Base-by-base conservation (phyloP, 53 echinoderm and acorn worm species). In the Apostichopus leukothele region DNA sequence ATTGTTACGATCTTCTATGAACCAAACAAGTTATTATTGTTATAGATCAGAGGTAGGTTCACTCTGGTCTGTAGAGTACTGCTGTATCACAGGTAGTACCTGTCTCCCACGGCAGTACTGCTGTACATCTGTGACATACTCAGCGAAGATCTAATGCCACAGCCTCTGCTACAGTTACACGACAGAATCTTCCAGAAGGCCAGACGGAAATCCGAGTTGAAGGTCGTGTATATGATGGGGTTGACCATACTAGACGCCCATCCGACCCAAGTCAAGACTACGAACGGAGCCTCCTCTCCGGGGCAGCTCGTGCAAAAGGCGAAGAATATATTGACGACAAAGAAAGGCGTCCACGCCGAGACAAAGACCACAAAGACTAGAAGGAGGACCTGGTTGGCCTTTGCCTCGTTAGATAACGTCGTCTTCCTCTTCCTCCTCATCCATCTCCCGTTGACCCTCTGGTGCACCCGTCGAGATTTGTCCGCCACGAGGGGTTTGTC, bases 191-290 rank as follows among this genome's bases (percentile, higher is more conserved):
- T 84, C 86, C 93, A 83, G 86, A 96, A 96, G 1, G 95, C 93
- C 22, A 59, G 68, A 53, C 93, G 88, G 68, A 95, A 96, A 3
- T 88, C 90, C 19, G 83, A 88, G 87, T 95, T 96, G 90, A 96
- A 96, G 25, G 90, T 74, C 10, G 96, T 95, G 66, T 94, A 94
- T 78, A 94, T 91, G 76, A 96, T 86, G 1, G 96, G 96, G 71
- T 96, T 96, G 10, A 96, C 79, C 93, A 95, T 91, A 53, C 96
- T 96, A 5, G 96, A 90, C 4, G 91, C 92, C 93, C 94, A 95
- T 9, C 95, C 96, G 13, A 95, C 75, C 96, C 96, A 96, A 23
- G 93, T 93, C n/a, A 94, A 93, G 71, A 91, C 66, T 13, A 60
- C 83, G 84, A 96, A 90, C 21, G 92, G 76, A 0, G 73, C 81